Conservation (phyloP, 2,797 vertebrate species). For the Sylvia borin region DNA sequence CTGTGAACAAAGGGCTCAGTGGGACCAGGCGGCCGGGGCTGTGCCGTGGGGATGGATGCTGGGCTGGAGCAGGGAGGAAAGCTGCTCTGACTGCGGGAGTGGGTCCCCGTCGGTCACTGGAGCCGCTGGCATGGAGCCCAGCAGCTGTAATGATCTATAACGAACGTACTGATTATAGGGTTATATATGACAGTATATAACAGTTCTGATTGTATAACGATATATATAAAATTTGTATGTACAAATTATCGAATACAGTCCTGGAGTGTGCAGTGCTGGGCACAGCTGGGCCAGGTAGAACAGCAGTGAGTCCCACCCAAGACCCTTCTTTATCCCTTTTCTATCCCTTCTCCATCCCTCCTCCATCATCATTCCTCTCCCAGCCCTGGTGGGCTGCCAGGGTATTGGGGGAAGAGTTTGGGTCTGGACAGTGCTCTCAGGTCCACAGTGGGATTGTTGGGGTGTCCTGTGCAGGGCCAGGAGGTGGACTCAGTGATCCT, state of each 20-base stretch:
- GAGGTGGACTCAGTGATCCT: accelerated
- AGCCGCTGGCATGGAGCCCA: accelerated
- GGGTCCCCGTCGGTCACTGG: accelerated
- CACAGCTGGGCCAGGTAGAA: accelerated
- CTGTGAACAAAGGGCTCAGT: accelerated
- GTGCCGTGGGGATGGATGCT: not conserved
- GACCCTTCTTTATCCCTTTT: not conserved
- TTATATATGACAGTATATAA: accelerated
- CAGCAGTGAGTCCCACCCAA: not conserved
- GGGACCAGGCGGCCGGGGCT: not conserved
- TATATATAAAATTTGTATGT: not conserved
- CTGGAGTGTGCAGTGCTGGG: accelerated
- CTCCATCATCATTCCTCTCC: not conserved
- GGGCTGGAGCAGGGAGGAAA: not conserved
- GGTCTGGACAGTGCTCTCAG: not conserved
- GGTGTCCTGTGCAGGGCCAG: not conserved
- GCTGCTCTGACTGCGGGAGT: not conserved
- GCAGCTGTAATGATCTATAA: not conserved
- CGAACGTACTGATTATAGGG: accelerated
- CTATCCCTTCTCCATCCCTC: not conserved
- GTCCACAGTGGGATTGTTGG: not conserved
- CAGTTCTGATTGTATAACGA: accelerated
- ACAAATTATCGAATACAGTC: too few relatives aligned
- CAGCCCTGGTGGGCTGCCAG: not conserved
- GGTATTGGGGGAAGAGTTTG: not conserved